A percentile compares a stretch with the other conserved stretches of the same genome.
Conservation (phyloP, 1,140 invertebrate genomes). For the Cataglyphis hispanica region DNA sequence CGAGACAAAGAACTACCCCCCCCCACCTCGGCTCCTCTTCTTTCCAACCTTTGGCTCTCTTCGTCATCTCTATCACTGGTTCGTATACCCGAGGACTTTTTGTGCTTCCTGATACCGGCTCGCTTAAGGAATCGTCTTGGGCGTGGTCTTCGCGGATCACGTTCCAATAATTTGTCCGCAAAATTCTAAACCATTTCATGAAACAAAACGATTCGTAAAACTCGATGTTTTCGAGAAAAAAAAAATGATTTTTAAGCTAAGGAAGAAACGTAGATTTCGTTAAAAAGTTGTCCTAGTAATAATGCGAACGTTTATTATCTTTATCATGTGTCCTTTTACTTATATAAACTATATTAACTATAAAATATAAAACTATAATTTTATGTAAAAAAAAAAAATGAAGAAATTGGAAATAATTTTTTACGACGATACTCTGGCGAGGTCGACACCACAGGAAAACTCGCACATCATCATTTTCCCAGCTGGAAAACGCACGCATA, state of each 20-base stretch:
- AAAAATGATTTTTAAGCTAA: background rate
- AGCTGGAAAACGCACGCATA: slow-evolving; percentile 46
- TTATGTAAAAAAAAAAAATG: background rate
- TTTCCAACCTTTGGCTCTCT: slow-evolving; percentile 57
- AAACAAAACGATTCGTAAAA: slow-evolving; percentile 3
- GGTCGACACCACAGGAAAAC: background rate
- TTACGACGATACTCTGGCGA: background rate
- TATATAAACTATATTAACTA: background rate
- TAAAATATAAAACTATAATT: background rate
- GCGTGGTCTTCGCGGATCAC: slow-evolving; percentile 64
- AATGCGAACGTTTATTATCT: background rate
- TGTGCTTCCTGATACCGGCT: slow-evolving; percentile 64
- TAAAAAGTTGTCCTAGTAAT: background rate
- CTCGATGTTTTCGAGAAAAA: background rate
- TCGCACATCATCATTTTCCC: slow-evolving; percentile 33
- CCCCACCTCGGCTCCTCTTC: slow-evolving; percentile 44
- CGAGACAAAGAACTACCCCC: slow-evolving; percentile 83
- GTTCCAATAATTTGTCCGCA: slow-evolving; percentile 63
- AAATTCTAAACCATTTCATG: background rate
- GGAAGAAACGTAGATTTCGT: background rate
- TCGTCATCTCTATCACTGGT: slow-evolving; percentile 69
- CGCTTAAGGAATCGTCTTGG: slow-evolving; percentile 69
- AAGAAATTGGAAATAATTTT: background rate
- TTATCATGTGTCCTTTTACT: background rate
- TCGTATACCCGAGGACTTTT: slow-evolving; percentile 35